phyloP scores from a whole-genome alignment of 2,113 vertebrate genomes.

The Daubentonia madagascariensis region DNA sequence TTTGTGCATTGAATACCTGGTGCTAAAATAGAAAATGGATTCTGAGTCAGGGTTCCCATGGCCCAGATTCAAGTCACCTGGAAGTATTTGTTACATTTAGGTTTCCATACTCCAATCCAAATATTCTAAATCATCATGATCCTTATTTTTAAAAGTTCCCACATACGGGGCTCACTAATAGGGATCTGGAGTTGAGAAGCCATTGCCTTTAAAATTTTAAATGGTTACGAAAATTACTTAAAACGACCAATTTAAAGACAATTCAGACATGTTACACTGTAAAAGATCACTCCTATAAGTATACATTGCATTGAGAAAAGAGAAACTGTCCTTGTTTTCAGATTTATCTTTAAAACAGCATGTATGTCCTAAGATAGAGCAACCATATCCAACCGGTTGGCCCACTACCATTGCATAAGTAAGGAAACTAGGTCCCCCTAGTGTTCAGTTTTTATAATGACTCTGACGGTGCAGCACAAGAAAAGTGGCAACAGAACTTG shows the following conservation, averaged over 20 bases:
- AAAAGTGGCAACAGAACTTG: rapidly evolving
- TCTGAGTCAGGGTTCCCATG: background rate
- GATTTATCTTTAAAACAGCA: background rate
- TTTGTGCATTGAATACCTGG: background rate
- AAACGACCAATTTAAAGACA: background rate
- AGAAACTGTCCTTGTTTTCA: background rate
- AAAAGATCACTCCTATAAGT: background rate
- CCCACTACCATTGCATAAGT: background rate
- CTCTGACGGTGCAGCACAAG: background rate
- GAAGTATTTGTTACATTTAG: background rate
- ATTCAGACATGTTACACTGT: background rate
- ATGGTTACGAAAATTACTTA: background rate
- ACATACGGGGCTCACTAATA: background rate
- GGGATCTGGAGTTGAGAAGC: background rate
- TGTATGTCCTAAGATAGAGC: background rate
- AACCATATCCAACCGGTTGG: background rate
- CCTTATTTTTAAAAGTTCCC: background rate
- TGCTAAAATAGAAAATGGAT: background rate
- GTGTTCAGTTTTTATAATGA: background rate
- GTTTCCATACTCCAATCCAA: background rate
- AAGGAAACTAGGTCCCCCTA: conserved; percentile 66
- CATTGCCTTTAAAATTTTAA: background rate
- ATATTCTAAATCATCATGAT: background rate
- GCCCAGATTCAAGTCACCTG: background rate
- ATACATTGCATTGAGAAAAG: background rate